These are phyloP conservation scores for Siderastrea radians DNA, from an alignment of 92 coral and sea anemone genomes.

Conservation along the genomic window DNA sequence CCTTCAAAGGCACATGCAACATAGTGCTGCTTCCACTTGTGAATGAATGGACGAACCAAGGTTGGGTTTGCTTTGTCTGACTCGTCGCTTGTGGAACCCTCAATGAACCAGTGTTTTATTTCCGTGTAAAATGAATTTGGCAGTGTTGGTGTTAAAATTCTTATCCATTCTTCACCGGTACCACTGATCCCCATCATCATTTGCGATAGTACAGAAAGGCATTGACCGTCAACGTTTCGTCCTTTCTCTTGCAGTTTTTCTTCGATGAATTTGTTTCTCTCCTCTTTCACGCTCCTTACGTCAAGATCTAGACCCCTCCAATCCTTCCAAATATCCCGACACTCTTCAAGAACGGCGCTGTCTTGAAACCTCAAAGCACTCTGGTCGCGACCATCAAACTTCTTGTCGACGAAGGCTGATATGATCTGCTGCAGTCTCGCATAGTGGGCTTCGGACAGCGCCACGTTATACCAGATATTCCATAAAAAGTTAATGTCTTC, in stretches of 20 bases:
- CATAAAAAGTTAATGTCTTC: conserved; percentile 72
- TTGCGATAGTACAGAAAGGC: not conserved
- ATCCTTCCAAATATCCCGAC: conserved; percentile 64
- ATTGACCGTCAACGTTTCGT: not conserved
- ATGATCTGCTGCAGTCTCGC: conserved; percentile 40
- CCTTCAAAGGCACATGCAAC: conserved; percentile 33
- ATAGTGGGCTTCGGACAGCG: conserved; percentile 55
- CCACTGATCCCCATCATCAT: conserved; percentile 14
- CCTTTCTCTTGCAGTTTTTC: not conserved
- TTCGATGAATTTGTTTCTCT: conserved; percentile 30
- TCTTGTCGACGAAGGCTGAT: conserved; percentile 14
- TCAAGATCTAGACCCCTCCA: conserved; percentile 54
- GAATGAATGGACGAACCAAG: conserved; percentile 59
- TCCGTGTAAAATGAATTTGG: conserved; percentile 30
- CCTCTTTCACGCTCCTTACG: conserved; percentile 37
- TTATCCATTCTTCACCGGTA: not conserved
- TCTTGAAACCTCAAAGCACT: conserved; percentile 27
- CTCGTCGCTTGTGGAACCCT: conserved; percentile 61
- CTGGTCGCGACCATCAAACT: conserved; percentile 23
- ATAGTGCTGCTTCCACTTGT: conserved; percentile 55
- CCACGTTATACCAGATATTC: conserved; percentile 81
- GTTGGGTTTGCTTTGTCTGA: conserved; percentile 50
- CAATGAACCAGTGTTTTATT: conserved; percentile 51
- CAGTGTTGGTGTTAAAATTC: not conserved
- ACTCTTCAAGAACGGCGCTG: conserved; percentile 36